phyloP scores from a whole-genome alignment of 1,140 invertebrate species.

The Pollicipes pollicipes region DNA sequence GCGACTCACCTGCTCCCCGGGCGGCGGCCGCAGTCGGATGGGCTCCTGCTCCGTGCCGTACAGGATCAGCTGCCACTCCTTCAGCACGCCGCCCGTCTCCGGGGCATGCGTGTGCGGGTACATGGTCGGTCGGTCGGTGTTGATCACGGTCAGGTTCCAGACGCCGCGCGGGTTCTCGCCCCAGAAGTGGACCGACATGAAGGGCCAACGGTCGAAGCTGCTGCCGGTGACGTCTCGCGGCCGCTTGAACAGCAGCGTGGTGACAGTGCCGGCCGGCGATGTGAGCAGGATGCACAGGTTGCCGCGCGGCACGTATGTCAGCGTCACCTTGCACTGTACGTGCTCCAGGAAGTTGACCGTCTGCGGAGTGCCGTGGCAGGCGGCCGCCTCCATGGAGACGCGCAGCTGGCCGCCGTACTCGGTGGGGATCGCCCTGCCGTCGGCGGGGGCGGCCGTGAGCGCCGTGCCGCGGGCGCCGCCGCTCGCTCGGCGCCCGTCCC shows the following conservation, averaged over 20 bases:
- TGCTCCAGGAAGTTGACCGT: conserved; percentile 79
- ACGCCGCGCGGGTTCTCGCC: conserved; percentile 60
- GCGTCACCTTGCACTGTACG: conserved; percentile 71
- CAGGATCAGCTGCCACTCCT: conserved; percentile 83
- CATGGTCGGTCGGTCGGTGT: too few species aligned
- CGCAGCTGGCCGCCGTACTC: conserved; percentile 19
- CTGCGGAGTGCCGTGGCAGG: conserved; percentile 62
- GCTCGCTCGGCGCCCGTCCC: too few species aligned
- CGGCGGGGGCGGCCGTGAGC: not conserved
- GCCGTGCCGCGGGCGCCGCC: too few species aligned
- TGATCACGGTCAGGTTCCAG: conserved; percentile 84
- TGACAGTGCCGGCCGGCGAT: conserved; percentile 74
- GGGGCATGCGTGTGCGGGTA: conserved; percentile 31
- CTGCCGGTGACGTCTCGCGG: conserved; percentile 76
- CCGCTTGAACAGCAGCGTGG: conserved; percentile 69
- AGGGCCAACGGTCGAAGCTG: conserved; percentile 94
- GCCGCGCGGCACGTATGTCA: conserved; percentile 73
- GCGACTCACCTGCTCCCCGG: too few species aligned
- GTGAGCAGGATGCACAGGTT: conserved; percentile 62
- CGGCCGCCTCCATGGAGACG: conserved; percentile 68
- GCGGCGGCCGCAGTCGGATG: conserved; percentile 35
- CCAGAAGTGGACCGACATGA: conserved; percentile 93
- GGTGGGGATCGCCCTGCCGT: conserved; percentile 17
- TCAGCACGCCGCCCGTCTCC: conserved; percentile 41
- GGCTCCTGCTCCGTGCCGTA: conserved; percentile 73